Percentiles rank a stretch among this genome's conserved stretches.
Conservation (phyloP, 2,113 vertebrate species). For the Heterotilapia buettikoferi region DNA sequence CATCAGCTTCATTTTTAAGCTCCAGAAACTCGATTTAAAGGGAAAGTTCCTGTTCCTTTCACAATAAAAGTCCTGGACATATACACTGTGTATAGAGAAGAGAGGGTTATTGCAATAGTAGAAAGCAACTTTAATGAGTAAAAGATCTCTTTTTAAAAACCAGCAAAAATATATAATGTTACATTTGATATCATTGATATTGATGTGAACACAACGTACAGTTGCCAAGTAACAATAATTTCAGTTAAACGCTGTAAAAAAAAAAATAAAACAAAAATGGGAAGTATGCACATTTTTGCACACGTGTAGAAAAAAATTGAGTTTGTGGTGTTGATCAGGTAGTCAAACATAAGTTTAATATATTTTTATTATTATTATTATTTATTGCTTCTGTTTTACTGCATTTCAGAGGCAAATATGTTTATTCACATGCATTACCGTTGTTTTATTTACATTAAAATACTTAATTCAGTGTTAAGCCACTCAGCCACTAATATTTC, state of each 20-base stretch:
- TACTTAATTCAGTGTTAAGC: neutral
- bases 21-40: neutral
- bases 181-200: neutral
- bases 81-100: neutral
- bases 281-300: neutral
- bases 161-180: neutral
- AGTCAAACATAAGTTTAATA: neutral
- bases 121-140: neutral
- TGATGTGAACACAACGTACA: neutral
- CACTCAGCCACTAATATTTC: neutral
- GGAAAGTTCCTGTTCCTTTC: accelerated
- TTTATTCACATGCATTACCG: neutral
- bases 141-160: neutral
- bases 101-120: accelerated
- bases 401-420: neutral
- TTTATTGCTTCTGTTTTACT: neutral
- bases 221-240: neutral
- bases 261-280: neutral
- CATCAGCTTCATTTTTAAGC: neutral
- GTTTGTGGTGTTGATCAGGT: neutral
- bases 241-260: neutral
- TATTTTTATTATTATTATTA: neutral
- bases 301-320: accelerated
- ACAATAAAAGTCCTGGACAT: neutral
- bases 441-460: neutral